phyloP scores from a whole-genome alignment of 2,888 invertebrate genomes.

The Caenorhabditis virilis region DNA sequence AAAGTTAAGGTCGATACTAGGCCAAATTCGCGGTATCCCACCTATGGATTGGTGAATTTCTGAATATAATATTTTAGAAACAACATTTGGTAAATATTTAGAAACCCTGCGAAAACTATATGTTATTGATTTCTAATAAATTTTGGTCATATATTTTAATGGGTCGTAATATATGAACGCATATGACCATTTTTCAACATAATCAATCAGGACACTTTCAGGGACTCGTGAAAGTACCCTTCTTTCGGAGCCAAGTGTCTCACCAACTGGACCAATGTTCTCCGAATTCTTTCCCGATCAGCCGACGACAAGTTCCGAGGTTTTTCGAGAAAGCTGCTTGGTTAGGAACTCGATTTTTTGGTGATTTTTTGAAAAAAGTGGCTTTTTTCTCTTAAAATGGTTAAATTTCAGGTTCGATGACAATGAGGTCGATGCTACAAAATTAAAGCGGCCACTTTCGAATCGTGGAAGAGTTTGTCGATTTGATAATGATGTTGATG shows the following conservation, averaged over 20 bases:
- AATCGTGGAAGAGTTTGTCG: conserved; percentile 30
- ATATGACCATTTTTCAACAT: no score
- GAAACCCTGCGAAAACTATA: no score
- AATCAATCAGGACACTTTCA: no score
- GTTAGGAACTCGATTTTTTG: conserved; percentile 35
- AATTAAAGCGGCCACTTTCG: conserved; percentile 19
- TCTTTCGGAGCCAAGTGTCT: conserved; percentile 2
- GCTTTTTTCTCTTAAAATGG: neutral
- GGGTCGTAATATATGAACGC: no score
- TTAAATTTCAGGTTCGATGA: conserved; percentile 20
- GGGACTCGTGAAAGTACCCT: conserved; percentile 21
- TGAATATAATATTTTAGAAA: neutral
- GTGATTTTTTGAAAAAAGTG: neutral
- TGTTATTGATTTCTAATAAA: no score
- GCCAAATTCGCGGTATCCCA: no score
- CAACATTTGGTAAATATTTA: no score
- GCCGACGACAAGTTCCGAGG: conserved; percentile 1
- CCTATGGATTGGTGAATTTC: no score
- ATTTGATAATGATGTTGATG: conserved; percentile 30
- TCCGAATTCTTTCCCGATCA: neutral
- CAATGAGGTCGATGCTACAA: conserved; percentile 30
- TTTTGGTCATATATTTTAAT: no score
- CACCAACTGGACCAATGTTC: neutral
- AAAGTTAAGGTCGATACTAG: no score
- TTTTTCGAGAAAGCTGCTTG: conserved; percentile 7